Conservation (phyloP, 2,888 invertebrate genomes). For the Cheilosia pagana region DNA sequence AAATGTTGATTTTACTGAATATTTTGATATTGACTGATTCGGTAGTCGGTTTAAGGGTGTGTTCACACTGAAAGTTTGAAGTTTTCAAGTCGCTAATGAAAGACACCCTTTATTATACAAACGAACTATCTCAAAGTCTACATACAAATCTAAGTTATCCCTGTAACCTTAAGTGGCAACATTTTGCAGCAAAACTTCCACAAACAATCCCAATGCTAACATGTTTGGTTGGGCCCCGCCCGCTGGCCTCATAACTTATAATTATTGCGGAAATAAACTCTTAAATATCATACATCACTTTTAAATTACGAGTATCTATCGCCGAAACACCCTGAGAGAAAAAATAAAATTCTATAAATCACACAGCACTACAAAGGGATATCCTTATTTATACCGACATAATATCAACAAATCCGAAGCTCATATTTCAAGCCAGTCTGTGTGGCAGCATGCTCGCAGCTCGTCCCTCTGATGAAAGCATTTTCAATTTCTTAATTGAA, state of each 20-base stretch:
- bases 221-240: background rate
- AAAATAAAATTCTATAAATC: background rate
- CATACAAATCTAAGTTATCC: no score
- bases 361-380: constrained; percentile 14
- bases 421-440: constrained; percentile 48
- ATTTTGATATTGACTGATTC: no score
- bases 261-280: constrained; percentile 21
- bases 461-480: constrained; percentile 9
- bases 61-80: no score
- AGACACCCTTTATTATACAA: no score
- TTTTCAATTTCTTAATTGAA: constrained; percentile 64
- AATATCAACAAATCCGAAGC: constrained; percentile 51
- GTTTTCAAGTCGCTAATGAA: no score
- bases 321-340: background rate
- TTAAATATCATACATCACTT: constrained; percentile 6
- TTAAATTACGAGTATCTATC: constrained; percentile 7
- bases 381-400: constrained; percentile 22
- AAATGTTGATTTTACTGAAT: no score
- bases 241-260: constrained; percentile 8
- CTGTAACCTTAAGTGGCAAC: no score
- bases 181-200: no score
- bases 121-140: no score
- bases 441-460: constrained; percentile 11
- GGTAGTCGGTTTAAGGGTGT: no score
- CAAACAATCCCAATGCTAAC: no score